Evolutionary conservation across 1,140 invertebrate genomes (phyloP).

Genomic region (Trachelipus rathkii): DNA sequence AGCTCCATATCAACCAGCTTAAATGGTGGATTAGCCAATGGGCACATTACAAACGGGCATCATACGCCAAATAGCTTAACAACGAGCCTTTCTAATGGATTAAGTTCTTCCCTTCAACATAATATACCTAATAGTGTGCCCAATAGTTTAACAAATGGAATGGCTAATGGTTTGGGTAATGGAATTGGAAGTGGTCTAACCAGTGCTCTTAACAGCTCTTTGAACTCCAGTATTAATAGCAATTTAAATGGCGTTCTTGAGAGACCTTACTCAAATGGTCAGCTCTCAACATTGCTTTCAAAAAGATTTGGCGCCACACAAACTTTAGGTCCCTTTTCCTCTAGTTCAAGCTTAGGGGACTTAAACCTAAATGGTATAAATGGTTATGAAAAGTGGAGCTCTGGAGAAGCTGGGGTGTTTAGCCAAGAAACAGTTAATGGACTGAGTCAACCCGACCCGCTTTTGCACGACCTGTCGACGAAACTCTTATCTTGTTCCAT

Average conservation of each 20-base stretch:
- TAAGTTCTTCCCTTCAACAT: conserved; percentile 14
- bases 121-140: conserved; percentile 23
- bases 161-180: conserved; percentile 35
- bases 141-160: conserved; percentile 21
- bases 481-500: conserved; percentile 40
- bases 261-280: conserved; percentile 34
- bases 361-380: conserved; percentile 37
- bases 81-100: conserved; percentile 27
- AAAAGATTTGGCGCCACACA: conserved; percentile 75
- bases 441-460: conserved; percentile 31
- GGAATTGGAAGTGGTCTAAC: conserved; percentile 31
- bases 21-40: conserved; percentile 24
- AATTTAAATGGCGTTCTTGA: conserved; percentile 39
- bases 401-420: conserved; percentile 28
- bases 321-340: conserved; percentile 67
- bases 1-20: conserved; percentile 27
- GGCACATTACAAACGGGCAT: conserved; percentile 1
- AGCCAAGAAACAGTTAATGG: conserved; percentile 31
- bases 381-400: conserved; percentile 41
- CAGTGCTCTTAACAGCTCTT: conserved; percentile 23
- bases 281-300: conserved; percentile 64
- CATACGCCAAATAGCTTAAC: conserved; percentile 19
- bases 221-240: conserved; percentile 29
- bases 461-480: conserved; percentile 37
- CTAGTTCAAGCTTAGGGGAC: conserved; percentile 52